Base-by-base conservation (phyloP, 2,797 vertebrate species). In the Adelosebastes latens region DNA sequence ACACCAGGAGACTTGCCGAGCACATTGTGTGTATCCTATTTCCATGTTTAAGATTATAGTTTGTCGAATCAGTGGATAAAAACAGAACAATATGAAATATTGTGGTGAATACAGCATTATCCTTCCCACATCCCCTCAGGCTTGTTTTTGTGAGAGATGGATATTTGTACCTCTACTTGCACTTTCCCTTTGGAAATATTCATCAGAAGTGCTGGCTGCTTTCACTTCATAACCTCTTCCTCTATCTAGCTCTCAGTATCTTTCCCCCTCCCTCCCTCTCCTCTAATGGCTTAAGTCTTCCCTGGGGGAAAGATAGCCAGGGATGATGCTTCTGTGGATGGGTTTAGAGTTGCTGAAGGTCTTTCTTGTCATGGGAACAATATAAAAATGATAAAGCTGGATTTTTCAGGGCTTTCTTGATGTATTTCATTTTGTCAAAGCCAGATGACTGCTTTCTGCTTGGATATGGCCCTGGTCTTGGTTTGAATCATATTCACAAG, bases 361-460 rank as follows among this genome's bases (percentile, higher is more conserved):
- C 89, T 89, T 91, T 91, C 90, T 94, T 95, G 92, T 94, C 92
- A 92, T 82, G 67, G 89, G 83, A 93, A 94, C 92, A 93, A 94
- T 94, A 93, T 91, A 94, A 94, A 94, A 94, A 94, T 94, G 89
- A 94, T 94, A 92, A 91, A 94, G 81, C 66, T 80, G 74, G 55
- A 31, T 71, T 87, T 85, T 90, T 70, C 77, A 59, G 53, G 66
- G 82, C 72, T 91, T 88, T 87, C 77, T 87, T 90, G 75, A 90
- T 92, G 87, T 90, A 93, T 95, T 94, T 94, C 77, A 90, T 91
- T 94, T 90, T 87, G 87, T 93, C 91, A 89, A 87, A 88, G 79
- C 74, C 79, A 89, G 74, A 85, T 85, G 84, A 86, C 84, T 86
- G 79, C 63, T 88, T 74, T 86, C 64, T 72, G 79, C 88, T 85